Evolutionary conservation across 2,113 vertebrate species (phyloP).

Genomic region (Barnardius zonarius): DNA sequence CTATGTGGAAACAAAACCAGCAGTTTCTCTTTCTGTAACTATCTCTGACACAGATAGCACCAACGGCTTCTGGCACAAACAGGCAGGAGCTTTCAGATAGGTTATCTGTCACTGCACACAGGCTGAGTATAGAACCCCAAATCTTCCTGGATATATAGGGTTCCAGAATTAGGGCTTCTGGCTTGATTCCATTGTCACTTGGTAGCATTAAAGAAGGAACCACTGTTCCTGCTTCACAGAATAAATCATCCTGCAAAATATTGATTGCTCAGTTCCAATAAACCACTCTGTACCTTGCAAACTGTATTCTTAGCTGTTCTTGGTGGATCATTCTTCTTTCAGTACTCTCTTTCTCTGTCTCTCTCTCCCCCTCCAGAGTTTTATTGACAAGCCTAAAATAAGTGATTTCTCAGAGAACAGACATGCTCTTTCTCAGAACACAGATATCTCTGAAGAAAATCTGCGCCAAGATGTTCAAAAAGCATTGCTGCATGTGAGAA

Average conservation of each 20-base stretch:
- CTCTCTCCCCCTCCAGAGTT: neutral
- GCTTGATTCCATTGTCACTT: neutral
- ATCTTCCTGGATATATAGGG: neutral
- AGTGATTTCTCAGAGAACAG: neutral
- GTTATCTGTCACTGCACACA: neutral
- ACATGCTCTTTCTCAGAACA: constrained; percentile 18
- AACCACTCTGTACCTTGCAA: neutral
- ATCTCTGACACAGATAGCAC: neutral
- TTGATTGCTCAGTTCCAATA: neutral
- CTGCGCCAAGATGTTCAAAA: neutral
- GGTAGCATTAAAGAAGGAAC: neutral
- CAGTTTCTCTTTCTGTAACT: neutral
- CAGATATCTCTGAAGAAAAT: neutral
- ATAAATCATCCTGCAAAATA: neutral
- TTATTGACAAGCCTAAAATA: neutral
- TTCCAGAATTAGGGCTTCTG: neutral
- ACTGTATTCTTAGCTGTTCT: neutral
- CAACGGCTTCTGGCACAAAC: neutral
- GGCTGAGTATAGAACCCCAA: neutral
- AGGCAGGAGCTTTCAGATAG: neutral
- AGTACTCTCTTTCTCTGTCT: neutral
- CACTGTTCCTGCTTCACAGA: neutral
- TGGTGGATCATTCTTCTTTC: neutral
- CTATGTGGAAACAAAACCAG: neutral
- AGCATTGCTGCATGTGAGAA: neutral